Evolutionary conservation across 2,888 invertebrate genomes (phyloP).

Genomic region (Stictocephala bisonia): DNA sequence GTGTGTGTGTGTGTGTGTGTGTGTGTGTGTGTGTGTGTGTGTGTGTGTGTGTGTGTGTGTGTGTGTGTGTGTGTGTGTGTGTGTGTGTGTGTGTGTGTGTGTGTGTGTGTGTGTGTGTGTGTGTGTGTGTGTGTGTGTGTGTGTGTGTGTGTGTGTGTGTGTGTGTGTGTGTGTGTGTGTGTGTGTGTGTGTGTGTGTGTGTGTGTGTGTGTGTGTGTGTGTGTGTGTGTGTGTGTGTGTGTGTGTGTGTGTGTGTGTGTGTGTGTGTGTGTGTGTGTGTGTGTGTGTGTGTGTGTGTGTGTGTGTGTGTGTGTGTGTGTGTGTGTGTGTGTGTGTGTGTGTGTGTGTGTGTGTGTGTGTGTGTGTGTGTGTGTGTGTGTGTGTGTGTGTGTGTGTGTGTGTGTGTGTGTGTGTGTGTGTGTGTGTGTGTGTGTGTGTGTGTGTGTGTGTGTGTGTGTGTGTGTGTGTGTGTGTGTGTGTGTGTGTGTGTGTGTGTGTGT

Average conservation of each 20-base stretch:
- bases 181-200: constrained; percentile 13
- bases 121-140: constrained; percentile 13
- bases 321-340: constrained; percentile 13
- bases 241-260: constrained; percentile 13
- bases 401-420: neutral
- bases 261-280: constrained; percentile 13
- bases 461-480: neutral
- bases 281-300: constrained; percentile 13
- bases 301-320: constrained; percentile 13
- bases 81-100: constrained; percentile 13
- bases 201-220: constrained; percentile 13
- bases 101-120: constrained; percentile 13
- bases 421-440: neutral
- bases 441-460: neutral
- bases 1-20: constrained; percentile 13
- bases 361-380: neutral
- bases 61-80: constrained; percentile 13
- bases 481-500: neutral
- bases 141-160: constrained; percentile 13
- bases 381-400: neutral
- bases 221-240: constrained; percentile 13
- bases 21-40: constrained; percentile 13
- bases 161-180: constrained; percentile 13
- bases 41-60: constrained; percentile 13
- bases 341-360: constrained; percentile 9